These are phyloP conservation scores for Spinus pinus DNA, from an alignment of 2,797 vertebrate species.

Conservation along the genomic window DNA sequence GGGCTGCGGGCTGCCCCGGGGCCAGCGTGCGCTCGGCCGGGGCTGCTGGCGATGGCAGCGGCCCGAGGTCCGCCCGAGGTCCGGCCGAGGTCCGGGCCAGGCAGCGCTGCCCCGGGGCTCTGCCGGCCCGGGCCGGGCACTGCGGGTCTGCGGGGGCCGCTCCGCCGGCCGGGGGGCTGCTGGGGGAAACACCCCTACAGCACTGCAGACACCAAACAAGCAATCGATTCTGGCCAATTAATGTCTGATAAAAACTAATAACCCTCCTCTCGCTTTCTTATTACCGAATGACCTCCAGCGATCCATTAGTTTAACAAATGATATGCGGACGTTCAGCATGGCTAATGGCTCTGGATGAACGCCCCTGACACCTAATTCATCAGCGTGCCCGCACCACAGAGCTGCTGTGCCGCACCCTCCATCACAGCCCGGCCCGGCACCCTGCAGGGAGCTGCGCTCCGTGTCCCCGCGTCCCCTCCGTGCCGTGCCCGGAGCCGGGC, in stretches of 20 bases:
- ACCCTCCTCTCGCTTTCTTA: slow-evolving; percentile 41
- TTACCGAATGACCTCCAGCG: slow-evolving; percentile 56
- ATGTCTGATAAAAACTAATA: slow-evolving; percentile 56
- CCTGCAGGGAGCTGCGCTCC: accelerated
- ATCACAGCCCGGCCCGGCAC: background rate
- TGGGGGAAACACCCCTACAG: background rate
- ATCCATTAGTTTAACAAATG: slow-evolving; percentile 55
- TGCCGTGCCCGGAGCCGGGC: background rate
- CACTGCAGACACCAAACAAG: background rate
- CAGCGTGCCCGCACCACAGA: background rate
- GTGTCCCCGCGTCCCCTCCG: background rate
- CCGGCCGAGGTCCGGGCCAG: background rate
- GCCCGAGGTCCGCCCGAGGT: background rate
- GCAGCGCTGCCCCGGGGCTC: background rate
- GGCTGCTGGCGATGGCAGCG: accelerated
- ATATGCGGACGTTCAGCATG: background rate
- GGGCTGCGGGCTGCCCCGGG: background rate
- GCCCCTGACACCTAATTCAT: background rate
- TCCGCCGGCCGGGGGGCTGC: accelerated
- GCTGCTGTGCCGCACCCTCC: background rate
- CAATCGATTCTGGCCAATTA: slow-evolving; percentile 60
- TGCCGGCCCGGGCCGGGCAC: background rate
- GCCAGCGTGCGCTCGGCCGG: background rate
- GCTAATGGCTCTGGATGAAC: slow-evolving; percentile 43
- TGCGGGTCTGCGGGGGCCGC: background rate